phyloP scores from a whole-genome alignment of 37 sponge, comb jelly and placozoan species.

The Geodia barretti region DNA sequence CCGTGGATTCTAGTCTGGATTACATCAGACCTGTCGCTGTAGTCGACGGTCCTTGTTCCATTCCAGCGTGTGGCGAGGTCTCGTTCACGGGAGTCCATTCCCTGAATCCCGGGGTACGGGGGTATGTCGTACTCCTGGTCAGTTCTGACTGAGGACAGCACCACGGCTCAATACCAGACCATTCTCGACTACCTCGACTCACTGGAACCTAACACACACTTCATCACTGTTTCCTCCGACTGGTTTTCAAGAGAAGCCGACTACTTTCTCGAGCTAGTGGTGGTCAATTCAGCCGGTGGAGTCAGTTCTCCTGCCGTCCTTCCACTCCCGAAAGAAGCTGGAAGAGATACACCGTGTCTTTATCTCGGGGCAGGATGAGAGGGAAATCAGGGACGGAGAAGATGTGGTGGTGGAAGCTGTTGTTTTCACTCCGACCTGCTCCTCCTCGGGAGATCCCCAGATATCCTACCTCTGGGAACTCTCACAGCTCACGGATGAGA shows the following conservation, averaged over 20 bases:
- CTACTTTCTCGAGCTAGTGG: slow-evolving; percentile 61
- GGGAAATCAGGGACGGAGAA: not conserved
- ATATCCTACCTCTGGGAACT: slow-evolving; percentile 25
- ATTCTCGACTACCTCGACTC: slow-evolving; percentile 37
- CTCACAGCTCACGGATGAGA: slow-evolving; percentile 13
- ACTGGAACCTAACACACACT: not conserved
- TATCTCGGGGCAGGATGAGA: slow-evolving; percentile 9
- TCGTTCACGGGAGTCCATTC: slow-evolving; percentile 49
- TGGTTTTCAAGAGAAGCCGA: slow-evolving; percentile 16
- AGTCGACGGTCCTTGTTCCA: slow-evolving; percentile 44
- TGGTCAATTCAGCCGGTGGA: slow-evolving; percentile 56
- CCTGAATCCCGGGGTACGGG: slow-evolving; percentile 63
- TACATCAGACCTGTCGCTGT: slow-evolving; percentile 49
- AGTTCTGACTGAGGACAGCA: slow-evolving; percentile 41
- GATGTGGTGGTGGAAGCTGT: slow-evolving; percentile 4
- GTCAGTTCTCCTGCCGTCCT: slow-evolving; percentile 9
- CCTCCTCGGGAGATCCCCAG: not conserved
- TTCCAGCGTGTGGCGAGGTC: slow-evolving; percentile 59
- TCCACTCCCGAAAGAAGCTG: slow-evolving; percentile 24
- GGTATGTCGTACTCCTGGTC: slow-evolving; percentile 63
- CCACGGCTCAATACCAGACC: slow-evolving; percentile 17
- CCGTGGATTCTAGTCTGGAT: slow-evolving; percentile 25
- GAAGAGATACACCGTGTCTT: not conserved
- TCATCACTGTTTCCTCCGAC: slow-evolving; percentile 28
- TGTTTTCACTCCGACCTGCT: slow-evolving; percentile 15